Base-by-base conservation (phyloP, 2,888 invertebrate species). In the Cheilosia urbana region DNA sequence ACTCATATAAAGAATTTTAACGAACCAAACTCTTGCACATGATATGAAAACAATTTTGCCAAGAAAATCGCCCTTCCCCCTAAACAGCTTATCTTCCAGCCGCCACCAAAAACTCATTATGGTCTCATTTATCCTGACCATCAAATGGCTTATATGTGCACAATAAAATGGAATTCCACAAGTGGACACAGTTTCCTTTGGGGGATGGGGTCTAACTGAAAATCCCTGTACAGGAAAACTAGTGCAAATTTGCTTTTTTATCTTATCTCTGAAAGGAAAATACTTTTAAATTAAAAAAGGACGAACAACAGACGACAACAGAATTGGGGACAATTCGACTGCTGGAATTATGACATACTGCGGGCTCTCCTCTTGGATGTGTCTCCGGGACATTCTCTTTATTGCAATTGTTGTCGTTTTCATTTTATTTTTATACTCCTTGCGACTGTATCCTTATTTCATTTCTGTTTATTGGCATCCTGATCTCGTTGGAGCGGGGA, bases 61-160 rank as follows among this genome's bases (percentile, higher is more conserved):
- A 47, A 17, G 27, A 34, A 53, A 27, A 27, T 27, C 27, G 45
- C 45, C 24, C 37, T 11, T 19, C 15, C 30, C 58, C 30, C 21
- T 6, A 49, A 51, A 37, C 34, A 55, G 37, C 68, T 85, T 79
- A 80, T 80, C 76, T 65, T 17, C 42, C 11, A 45, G 24, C 24
- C 66, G 65, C 84, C 85, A 85, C 81, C 87, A 73, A 84, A 87
- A 84, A 84, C 87, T 87, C 87, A 87, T 87, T 87, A 87, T 66
- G 77, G 80, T 72, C 84, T 73, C 87, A 87, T 87, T 84, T 77
- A 77, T 76, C 72, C 66, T 75, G 80, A 71, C 80, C 80, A 80
- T 80, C 80, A 79, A 84, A 80, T 73, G 58, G 47, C 55, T 72
- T 30, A 57, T 58, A 66, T 57, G 11, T 34, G 66, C 53, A 63